Evolutionary conservation across 2,797 vertebrate species (phyloP).

Genomic region (Anniella stebbinsi): DNA sequence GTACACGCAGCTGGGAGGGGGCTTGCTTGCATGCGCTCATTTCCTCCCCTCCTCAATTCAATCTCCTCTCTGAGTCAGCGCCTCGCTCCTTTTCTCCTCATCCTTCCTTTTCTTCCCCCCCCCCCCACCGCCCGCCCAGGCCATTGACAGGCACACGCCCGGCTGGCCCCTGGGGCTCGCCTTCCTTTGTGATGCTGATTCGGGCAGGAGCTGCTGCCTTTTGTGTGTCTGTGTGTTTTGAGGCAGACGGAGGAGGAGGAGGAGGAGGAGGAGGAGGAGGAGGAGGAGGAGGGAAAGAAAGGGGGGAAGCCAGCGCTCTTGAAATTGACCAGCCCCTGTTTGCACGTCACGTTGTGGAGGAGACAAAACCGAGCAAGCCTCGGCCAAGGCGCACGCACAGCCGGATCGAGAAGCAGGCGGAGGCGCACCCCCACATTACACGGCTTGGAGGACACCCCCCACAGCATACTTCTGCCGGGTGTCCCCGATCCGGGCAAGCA

Average conservation of each 20-base stretch:
- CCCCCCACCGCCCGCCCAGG: neutral
- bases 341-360: constrained; percentile 81
- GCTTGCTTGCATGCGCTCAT: neutral
- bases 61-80: neutral
- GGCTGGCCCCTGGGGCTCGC: constrained; percentile 65
- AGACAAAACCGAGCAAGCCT: constrained; percentile 84
- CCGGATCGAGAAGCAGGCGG: constrained; percentile 33
- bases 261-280: constrained; percentile 64
- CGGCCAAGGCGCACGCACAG: constrained; percentile 54
- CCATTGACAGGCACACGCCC: constrained; percentile 77
- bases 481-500: neutral
- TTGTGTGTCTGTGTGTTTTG: constrained; percentile 67
- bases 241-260: constrained; percentile 47
- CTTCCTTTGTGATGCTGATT: constrained; percentile 91
- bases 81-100: neutral
- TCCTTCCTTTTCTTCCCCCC: neutral
- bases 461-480: neutral
- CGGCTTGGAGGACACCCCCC: constrained; percentile 18
- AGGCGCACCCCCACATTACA: constrained; percentile 43
- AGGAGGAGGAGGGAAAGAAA: neutral
- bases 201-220: constrained; percentile 75
- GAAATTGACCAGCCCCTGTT: constrained; percentile 76
- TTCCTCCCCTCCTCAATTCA: constrained; percentile 3
- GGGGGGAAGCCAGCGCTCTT: constrained; percentile 60
- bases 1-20: neutral